Percentiles rank a stretch among this genome's conserved stretches.
Evolutionary conservation across 2,797 vertebrate species (phyloP).

Genomic region (Platyrinchus mystaceus): DNA sequence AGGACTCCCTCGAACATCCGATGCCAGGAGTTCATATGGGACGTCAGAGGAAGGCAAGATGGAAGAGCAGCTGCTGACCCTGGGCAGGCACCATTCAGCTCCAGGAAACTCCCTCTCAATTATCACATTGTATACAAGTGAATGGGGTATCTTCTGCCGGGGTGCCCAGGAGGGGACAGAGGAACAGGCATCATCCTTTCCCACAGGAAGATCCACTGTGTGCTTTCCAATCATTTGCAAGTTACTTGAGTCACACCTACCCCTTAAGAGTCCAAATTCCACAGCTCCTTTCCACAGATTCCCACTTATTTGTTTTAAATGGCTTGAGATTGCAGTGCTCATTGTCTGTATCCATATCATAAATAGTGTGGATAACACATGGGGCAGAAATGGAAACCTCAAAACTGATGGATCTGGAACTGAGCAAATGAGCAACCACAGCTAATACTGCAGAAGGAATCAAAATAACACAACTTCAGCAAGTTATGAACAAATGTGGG

Average conservation of each 20-base stretch:
- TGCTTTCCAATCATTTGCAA: not conserved
- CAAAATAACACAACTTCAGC: not conserved
- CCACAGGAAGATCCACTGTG: not conserved
- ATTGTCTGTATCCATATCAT: not conserved
- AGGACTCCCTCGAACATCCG: not conserved
- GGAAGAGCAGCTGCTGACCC: slow-evolving; percentile 22
- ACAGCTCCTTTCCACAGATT: not conserved
- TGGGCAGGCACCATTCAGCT: not conserved
- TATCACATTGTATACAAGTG: not conserved
- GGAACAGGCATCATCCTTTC: not conserved
- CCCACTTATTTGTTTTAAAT: not conserved
- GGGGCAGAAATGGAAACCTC: not conserved
- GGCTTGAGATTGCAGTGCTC: not conserved
- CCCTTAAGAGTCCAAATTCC: not conserved
- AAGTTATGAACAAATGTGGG: not conserved
- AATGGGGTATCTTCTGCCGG: not conserved
- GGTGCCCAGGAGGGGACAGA: not conserved
- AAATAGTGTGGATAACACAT: not conserved
- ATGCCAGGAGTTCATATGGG: not conserved
- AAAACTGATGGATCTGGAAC: not conserved
- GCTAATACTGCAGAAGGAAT: not conserved
- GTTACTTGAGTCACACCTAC: not conserved
- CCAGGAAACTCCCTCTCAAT: slow-evolving; percentile 31
- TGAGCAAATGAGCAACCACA: not conserved
- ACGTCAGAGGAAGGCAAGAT: not conserved